Evolutionary conservation across 2,888 invertebrate genomes (phyloP).

Genomic region (Gastracanthus pulcherrimus): DNA sequence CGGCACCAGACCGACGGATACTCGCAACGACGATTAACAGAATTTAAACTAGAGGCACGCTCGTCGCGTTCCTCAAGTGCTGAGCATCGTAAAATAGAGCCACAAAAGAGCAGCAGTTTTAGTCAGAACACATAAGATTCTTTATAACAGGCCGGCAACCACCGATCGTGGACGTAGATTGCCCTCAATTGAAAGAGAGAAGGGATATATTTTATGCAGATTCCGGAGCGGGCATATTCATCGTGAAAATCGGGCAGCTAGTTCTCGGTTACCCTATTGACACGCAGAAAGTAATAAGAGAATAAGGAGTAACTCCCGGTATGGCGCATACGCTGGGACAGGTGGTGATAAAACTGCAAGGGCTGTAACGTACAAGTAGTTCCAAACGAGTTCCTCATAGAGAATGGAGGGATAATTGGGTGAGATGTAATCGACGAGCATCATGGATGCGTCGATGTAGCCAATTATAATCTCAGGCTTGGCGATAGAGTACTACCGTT

Average conservation of each 20-base stretch:
- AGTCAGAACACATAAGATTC: too few species aligned
- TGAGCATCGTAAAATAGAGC: too few species aligned
- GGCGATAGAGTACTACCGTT: background rate
- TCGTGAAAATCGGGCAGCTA: background rate
- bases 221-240: too few species aligned
- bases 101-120: too few species aligned
- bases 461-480: background rate
- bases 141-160: too few species aligned
- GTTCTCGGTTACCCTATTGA: background rate
- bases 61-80: too few species aligned
- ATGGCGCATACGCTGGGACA: background rate
- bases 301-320: background rate
- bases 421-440: background rate
- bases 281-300: background rate
- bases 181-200: too few species aligned
- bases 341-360: background rate
- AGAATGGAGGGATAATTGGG: background rate
- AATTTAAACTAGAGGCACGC: too few species aligned
- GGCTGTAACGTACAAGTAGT: background rate
- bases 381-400: background rate
- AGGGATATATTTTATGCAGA: too few species aligned
- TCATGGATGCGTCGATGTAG: background rate
- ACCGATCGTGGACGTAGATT: too few species aligned
- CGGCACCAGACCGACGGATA: too few species aligned
- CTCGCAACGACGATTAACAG: too few species aligned